A percentile compares a stretch with the other conserved stretches of the same genome.
These are phyloP conservation scores for Stenotaenia linearis DNA, from an alignment of 2,888 invertebrate genomes.

Conservation along the genomic window DNA sequence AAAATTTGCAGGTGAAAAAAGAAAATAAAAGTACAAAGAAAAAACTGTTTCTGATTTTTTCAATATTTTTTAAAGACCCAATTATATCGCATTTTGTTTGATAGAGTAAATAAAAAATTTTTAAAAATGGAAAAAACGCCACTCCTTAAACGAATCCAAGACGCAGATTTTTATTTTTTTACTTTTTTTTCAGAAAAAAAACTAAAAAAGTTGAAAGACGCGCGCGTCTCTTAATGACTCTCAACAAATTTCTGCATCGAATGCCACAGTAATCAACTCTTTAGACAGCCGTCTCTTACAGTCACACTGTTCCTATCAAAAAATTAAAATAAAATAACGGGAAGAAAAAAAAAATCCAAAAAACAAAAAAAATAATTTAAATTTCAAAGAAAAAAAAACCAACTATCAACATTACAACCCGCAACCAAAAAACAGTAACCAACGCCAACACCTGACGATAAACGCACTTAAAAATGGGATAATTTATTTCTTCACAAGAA, in stretches of 20 bases:
- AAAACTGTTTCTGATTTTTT: background rate
- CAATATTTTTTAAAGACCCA: background rate
- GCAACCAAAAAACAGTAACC: constrained; percentile 17
- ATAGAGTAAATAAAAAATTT: background rate
- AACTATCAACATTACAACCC: constrained; percentile 15
- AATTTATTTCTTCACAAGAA: constrained; percentile 17
- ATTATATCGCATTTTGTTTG: background rate
- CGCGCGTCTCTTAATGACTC: constrained; percentile 18
- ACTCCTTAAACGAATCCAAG: constrained; percentile 4
- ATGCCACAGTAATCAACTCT: constrained; percentile 21
- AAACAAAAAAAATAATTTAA: background rate
- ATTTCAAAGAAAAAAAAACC: background rate
- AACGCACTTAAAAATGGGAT: background rate
- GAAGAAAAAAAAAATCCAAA: background rate
- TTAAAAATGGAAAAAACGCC: background rate
- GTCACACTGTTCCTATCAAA: constrained; percentile 1
- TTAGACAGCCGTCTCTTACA: constrained; percentile 17
- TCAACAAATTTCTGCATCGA: background rate
- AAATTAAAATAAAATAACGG: background rate
- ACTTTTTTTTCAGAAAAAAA: background rate
- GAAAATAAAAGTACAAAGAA: background rate
- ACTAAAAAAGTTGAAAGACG: constrained; percentile 3
- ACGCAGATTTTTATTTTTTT: background rate
- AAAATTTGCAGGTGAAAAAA: constrained; percentile 7
- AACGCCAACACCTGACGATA: background rate